Evolutionary conservation across 1,140 invertebrate species (phyloP), one percentile per base, ranked within the genome.

Genomic region (Bombus pyrosoma): DNA sequence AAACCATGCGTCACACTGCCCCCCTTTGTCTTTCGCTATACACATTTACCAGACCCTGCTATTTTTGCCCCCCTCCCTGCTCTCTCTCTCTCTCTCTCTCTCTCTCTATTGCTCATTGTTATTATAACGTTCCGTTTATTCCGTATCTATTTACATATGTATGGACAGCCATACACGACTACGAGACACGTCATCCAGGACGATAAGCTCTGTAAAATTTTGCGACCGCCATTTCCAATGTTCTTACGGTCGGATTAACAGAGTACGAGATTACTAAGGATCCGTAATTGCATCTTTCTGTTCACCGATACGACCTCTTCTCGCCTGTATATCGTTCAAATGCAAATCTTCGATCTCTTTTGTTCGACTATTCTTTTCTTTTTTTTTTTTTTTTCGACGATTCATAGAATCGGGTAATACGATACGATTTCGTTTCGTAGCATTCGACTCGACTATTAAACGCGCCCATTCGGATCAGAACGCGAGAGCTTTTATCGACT

Each of bases 1-100:
- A 69, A 71, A 72, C 76, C 83, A 87, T 86, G 86, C 89, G 86
- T 84, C 81, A 85, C 83, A 85, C 85, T 86, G 59, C 47, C 76
- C 69, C 76, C 80, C 78, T 87, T 80, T 77, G n/a, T 88, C 85
- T 87, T 75, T 69, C 85, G 28, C 37, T 73, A 62, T 12, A 68
- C 78, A 74, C 77, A 85, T 88, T 87, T 84, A 80, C 66, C 53
- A 53, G 53, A 72, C 76, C 83, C 83, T 62, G 64, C 37, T 41
- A 84, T 84, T 84, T 80, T 72, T 59, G 76, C 81, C 77, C 84
- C 39, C 47, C 18, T 10, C 78, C 77, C 77, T n/a, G n/a, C n/a
- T n/a, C n/a, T n/a, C n/a, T n/a, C n/a, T n/a, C n/a, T n/a, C n/a
- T n/a, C n/a, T n/a, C n/a, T n/a, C n/a, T n/a, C n/a, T n/a, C 10